Percentiles rank a stretch among this genome's conserved stretches.
These are phyloP conservation scores for Capreolus pygargus DNA, from an alignment of 2,113 vertebrate species.

Conservation along the genomic window DNA sequence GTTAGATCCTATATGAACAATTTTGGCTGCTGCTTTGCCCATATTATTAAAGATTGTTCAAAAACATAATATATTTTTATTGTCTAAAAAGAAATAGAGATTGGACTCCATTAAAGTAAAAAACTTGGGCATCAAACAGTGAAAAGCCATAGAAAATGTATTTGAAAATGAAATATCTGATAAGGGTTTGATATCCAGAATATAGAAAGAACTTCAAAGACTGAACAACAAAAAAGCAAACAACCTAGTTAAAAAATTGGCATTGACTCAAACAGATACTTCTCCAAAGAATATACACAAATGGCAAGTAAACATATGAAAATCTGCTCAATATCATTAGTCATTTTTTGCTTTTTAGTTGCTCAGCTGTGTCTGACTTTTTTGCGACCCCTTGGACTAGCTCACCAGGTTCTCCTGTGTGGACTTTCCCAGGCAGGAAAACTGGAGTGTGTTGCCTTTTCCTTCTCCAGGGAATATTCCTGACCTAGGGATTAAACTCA, in stretches of 20 bases:
- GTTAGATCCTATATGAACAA: not conserved
- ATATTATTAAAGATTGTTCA: not conserved
- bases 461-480: not conserved
- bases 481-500: not conserved
- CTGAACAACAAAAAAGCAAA: not conserved
- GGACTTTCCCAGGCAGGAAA: not conserved
- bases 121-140: not conserved
- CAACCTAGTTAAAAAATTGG: not conserved
- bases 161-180: not conserved
- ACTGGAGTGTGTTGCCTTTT: not conserved
- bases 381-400: not conserved
- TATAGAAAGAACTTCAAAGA: not conserved
- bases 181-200: not conserved
- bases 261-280: not conserved
- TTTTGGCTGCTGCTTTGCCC: not conserved
- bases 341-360: not conserved
- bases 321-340: not conserved
- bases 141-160: not conserved
- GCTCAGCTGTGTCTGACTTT: not conserved
- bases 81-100: not conserved
- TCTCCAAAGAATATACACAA: not conserved
- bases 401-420: not conserved
- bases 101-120: conserved; percentile 15
- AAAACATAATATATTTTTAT: not conserved
- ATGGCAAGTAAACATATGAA: not conserved